A percentile compares a stretch with the other conserved stretches of the same genome.
phyloP scores from a whole-genome alignment of 2,797 vertebrate species.

The Simalia tracyae region DNA sequence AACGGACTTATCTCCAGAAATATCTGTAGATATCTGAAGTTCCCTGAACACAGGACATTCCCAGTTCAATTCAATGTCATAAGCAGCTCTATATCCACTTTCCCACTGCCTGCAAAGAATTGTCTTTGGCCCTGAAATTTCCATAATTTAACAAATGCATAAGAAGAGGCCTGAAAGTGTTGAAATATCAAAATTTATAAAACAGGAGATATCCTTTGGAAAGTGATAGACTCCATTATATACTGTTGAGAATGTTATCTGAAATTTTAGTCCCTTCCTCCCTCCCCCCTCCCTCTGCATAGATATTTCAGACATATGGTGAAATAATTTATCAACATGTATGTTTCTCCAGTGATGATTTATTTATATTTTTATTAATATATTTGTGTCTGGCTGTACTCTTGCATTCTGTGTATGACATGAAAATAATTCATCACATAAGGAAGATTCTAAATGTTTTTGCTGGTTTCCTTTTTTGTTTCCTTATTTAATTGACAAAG shows the following conservation, averaged over 20 bases:
- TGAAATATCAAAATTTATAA: background rate
- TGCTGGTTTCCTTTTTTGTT: background rate
- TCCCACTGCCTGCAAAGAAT: too few relatives aligned
- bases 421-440: background rate
- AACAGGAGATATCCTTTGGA: background rate
- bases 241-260: background rate
- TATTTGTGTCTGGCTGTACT: background rate
- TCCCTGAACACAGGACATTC: background rate
- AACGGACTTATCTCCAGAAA: background rate
- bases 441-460: background rate
- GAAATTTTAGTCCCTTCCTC: background rate
- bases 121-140: background rate
- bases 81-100: background rate
- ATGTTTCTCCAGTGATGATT: background rate
- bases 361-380: background rate
- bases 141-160: background rate
- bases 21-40: background rate
- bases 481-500: background rate
- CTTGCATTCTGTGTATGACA: background rate
- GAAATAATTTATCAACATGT: background rate
- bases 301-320: background rate
- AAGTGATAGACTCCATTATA: background rate
- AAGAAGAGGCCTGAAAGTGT: background rate
- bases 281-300: too few relatives aligned
- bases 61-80: background rate